These are phyloP conservation scores for Natator depressus DNA, from an alignment of 2,113 vertebrate genomes.

Conservation along the genomic window DNA sequence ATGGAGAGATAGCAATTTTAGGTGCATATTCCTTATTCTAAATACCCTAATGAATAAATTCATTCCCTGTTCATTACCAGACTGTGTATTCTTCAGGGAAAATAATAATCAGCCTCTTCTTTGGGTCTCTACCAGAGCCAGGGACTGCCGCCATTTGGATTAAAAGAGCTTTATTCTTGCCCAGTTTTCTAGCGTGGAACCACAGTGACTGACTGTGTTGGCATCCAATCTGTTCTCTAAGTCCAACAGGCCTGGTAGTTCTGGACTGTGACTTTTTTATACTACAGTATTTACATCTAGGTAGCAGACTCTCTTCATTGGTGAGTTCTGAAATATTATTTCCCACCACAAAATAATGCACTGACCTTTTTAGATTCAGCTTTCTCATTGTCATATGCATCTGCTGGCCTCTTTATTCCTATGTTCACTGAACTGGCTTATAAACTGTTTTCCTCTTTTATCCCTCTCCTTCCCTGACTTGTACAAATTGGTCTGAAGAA, in stretches of 20 bases:
- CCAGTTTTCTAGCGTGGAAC: conserved; percentile 72
- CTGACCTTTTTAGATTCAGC: conserved; percentile 47
- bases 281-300: conserved; percentile 27
- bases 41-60: conserved; percentile 66
- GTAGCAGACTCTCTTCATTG: not conserved
- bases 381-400: conserved; percentile 49
- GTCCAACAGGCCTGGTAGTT: conserved; percentile 59
- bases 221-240: conserved; percentile 58
- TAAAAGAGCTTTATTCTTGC: conserved; percentile 55
- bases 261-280: conserved; percentile 54
- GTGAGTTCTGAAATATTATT: conserved; percentile 60
- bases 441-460: conserved; percentile 52
- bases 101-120: conserved; percentile 64
- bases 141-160: conserved; percentile 65
- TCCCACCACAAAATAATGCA: conserved; percentile 42
- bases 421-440: conserved; percentile 26
- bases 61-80: conserved; percentile 40
- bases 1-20: not conserved
- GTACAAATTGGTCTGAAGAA: conserved; percentile 35
- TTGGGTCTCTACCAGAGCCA: conserved; percentile 57
- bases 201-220: conserved; percentile 67
- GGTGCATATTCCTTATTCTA: not conserved
- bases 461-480: not conserved
- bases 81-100: conserved; percentile 59
- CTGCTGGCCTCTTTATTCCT: conserved; percentile 39